Base-by-base conservation (phyloP, 1,140 invertebrate genomes). In the Bombus pyrosoma region DNA sequence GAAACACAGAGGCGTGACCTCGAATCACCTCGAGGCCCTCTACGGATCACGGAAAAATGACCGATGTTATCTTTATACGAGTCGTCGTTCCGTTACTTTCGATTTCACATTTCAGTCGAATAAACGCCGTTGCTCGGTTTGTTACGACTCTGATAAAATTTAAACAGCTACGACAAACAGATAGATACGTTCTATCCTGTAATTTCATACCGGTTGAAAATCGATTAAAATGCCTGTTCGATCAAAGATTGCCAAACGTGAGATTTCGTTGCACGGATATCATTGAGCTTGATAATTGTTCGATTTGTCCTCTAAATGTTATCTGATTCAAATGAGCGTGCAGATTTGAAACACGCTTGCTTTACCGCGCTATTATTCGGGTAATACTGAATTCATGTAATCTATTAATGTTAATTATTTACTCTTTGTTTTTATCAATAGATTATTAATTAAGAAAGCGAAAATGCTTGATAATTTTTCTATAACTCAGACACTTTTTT, bases 111-210 rank as follows among this genome's bases (percentile, higher is more conserved):
- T 92, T 79, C 68, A 85, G 89, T 83, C 90, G 91, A 93, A 93
- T 94, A 94, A 94, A 93, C 89, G 92, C 85, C 77, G 89, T 87
- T 92, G 91, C 91, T 86, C 90, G 82, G 82, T 4, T n/a, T 90
- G 91, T 92, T 92, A 93, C 91, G 88, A 88, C 74, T 82, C 86
- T 87, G 90, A 93, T 93, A 93, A 92, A 93, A 85, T 93, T 91
- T 92, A 93, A 88, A 93, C 86, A 88, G 88, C 41, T n/a, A 78
- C 73, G 87, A 89, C 89, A 91, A 91, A 92, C 76, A 69, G 80
- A 59, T 57, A 76, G 34, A 1, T 22, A 25, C 68, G 71, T 25
- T 64, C 6, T 66, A 57, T 74, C 59, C 43, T 39, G 71, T 79
- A 59, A 85, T 87, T 87, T 86, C n/a, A 41, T 62, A 15, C 37